Evolutionary conservation across 2,888 invertebrate genomes (phyloP), one percentile per base, ranked within the genome.

Genomic region (Cheilosia urbana): DNA sequence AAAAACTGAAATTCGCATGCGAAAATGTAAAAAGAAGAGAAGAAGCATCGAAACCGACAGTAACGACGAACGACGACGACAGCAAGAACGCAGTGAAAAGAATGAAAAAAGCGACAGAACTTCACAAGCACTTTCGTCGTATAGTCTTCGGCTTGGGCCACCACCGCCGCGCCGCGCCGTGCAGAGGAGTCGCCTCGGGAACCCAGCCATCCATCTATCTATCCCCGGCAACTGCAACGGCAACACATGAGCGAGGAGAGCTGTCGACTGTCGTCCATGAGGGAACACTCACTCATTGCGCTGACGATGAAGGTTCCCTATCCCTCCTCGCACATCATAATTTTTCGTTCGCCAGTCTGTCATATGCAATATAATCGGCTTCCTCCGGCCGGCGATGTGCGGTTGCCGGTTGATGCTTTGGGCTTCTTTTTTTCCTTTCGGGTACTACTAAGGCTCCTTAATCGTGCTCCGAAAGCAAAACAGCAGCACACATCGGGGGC

Each of bases 291-390:
- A 62, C 30, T 63, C 53, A 55, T 21, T 51, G 42, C 60, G 24
- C 45, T 55, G 57, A 66, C 66, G 76, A 76, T 60, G 79, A 72
- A 65, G 79, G 65, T 57, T 79, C 79, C 79, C 79, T 79, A 65
- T 79, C 79, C 79, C 79, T 72, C 71, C 79, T 79, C 45, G 72
- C 79, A 79, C 79, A 60, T 79, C 79, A 79, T 79, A 79, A 79
- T 72, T 79, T 79, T 79, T 79, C 72, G 79, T 79, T 79, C 79
- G 65, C 65, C 79, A 58, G 79, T 72, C 72, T 72, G 79, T 79
- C 79, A 60, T 71, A 66, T 79, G 72, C 79, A 79, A 63, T 69
- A 69, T 78, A 78, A 79, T 79, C 79, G 72, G 65, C 34, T 55
- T 40, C 78, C 53, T 63, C 49, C 55, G 21, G 45, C 75, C 40